Evolutionary conservation across 1,140 invertebrate genomes (phyloP), one percentile per base, ranked within the genome.

Genomic region (Notospermus geniculatus): DNA sequence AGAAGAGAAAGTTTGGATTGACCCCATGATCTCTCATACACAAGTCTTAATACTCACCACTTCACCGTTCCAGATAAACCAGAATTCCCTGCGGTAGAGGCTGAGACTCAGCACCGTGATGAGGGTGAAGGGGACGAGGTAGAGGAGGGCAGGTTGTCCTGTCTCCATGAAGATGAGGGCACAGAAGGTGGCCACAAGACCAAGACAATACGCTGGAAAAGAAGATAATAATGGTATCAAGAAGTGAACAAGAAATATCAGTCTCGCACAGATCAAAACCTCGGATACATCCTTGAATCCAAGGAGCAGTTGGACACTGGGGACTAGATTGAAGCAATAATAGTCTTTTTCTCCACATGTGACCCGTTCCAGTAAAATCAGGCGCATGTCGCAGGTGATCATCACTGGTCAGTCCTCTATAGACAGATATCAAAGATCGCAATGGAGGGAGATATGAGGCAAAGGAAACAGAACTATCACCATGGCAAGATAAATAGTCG

Each of bases 111-210:
- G 67, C 19, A 84, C 79, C 23, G 86, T 80, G 19, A 86, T 60
- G 15, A 88, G 72, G n/a, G 84, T 86, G 63, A 77, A 83, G 5
- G 87, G 87, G 29, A 88, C 86, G 45, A 88, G 76, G 72, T 88
- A 88, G n/a, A 88, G 77, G n/a, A 88, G 78, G 27, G 87, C 87
- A 39, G 87, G 87, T 76, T 88, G 87, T 23, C 85, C 86, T 22
- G 73, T 79, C 41, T 79, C 70, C 83, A 86, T 86, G 1, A 87
- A 59, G 50, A 76, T 78, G 13, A 88, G 70, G 2, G 83, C 85
- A 1, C 84, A 63, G 71, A 86, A 87, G 9, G 87, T 86, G 1
- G 81, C 55, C 11, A 84, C 60, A 28, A 88, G 70, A 13, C 87
- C 86, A 30, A 85, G 32, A 13, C 75, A 80, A 74, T 88, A 88